Evolutionary conservation across 1,140 invertebrate species (phyloP), one percentile per base, ranked within the genome.

Genomic region (Coboldia fuscipes): DNA sequence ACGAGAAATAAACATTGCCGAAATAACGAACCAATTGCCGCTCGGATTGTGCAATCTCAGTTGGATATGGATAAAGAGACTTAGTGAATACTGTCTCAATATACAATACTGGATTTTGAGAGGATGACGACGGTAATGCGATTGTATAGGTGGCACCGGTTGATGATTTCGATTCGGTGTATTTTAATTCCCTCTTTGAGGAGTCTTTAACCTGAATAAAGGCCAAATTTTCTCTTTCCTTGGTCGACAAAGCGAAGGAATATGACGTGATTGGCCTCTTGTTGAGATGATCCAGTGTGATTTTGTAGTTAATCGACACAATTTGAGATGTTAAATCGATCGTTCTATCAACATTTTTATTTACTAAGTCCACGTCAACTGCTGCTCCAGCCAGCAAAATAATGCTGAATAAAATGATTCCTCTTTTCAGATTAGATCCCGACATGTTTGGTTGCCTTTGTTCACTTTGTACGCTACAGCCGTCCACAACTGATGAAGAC

Each of bases 1-100:
- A 73, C 47, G 72, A 92, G 7, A 80, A 62, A 50, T 89, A 86
- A 30, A 83, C 61, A 46, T 80, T 90, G 20, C 84, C 88, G 35
- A 57, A 66, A 46, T 80, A 94, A 40, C 75, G 70, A 1, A 97
- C 83, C 34, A 93, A 60, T 53, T 97, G 93, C 43, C 89, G 89
- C 46, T 97, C 90, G 40, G 81, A 74, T 52, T 97, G 93, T 1
- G 68, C 68, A 36, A 97, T 93, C 45, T 75, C 64, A 13, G 70
- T 70, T 1, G 93, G 93, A 57, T 86, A 82, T 2, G 90, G 81
- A 9, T 57, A 42, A 4, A 94, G 54, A 18, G 70, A 63, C 47
- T 88, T 77, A 0, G 73, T 74, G 17, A 75, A 73, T 1, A 88
- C 66, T 8, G 68, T 63, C 48, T 93, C 83, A 0, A 90, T 60